A percentile compares a stretch with the other conserved stretches of the same genome.
Conservation (phyloP, 2,797 vertebrate species). For the Nannoperca obscura region DNA sequence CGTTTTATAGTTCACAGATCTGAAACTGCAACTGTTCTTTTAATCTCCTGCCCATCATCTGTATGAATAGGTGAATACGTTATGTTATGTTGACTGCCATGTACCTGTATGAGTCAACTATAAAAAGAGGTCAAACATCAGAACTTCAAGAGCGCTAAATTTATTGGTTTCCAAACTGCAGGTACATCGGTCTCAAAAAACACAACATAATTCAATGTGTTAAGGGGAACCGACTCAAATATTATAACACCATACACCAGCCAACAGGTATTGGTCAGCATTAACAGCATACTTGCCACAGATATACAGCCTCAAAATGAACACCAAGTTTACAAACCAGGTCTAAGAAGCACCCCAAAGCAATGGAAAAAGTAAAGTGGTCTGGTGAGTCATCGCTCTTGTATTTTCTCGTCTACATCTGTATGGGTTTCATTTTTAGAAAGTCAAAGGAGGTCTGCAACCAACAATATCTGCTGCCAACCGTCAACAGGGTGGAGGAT, state of each 20-base stretch:
- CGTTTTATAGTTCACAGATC: background rate
- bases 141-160: background rate
- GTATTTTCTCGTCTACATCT: background rate
- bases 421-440: constrained; percentile 1
- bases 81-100: background rate
- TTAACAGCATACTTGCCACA: background rate
- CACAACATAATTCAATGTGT: background rate
- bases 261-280: background rate
- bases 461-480: background rate
- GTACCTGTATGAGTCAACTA: background rate
- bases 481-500: constrained; percentile 6
- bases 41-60: background rate
- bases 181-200: background rate
- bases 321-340: background rate
- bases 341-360: background rate
- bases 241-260: background rate
- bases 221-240: background rate
- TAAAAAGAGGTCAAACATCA: background rate
- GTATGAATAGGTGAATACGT: background rate
- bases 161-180: background rate
- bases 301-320: background rate
- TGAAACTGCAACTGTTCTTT: background rate
- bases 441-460: constrained; percentile 17
- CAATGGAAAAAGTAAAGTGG: background rate
- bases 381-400: background rate